Evolutionary conservation across 2,888 invertebrate species (phyloP).

Genomic region (Epirrhoe alternata): DNA sequence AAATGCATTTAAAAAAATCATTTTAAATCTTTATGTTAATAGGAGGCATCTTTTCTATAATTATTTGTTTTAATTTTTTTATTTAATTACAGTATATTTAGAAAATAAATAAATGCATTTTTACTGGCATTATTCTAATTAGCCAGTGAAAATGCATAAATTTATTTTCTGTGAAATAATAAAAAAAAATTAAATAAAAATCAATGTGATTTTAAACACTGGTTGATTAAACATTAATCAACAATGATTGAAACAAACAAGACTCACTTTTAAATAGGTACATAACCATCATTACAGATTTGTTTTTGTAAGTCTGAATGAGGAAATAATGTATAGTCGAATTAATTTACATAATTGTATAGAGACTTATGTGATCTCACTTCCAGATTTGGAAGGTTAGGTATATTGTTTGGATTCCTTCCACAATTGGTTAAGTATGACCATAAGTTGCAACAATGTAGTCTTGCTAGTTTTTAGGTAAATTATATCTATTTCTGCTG

Average conservation of each 20-base stretch:
- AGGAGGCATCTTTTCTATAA: no score
- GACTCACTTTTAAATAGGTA: no score
- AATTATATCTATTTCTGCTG: neutral
- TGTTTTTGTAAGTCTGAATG: conserved; percentile 10
- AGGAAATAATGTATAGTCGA: conserved; percentile 1
- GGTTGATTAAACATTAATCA: no score
- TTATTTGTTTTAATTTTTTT: no score
- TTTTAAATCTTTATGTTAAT: no score
- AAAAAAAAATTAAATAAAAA: no score
- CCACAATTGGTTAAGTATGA: conserved; percentile 2
- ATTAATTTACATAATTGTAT: conserved; percentile 10
- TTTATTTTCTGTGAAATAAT: no score
- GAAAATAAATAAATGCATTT: no score
- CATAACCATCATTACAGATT: neutral
- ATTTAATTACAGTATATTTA: no score
- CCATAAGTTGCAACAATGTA: conserved; percentile 9
- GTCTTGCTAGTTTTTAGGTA: conserved; percentile 8
- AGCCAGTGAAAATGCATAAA: no score
- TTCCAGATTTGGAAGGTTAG: conserved; percentile 14
- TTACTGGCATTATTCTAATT: no score
- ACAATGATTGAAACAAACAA: neutral
- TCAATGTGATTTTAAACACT: no score
- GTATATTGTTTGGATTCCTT: conserved; percentile 4
- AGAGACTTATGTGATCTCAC: conserved; percentile 3
- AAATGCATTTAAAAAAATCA: neutral